Evolutionary conservation across 2,888 invertebrate genomes (phyloP).

Genomic region (Lottia gigantea): DNA sequence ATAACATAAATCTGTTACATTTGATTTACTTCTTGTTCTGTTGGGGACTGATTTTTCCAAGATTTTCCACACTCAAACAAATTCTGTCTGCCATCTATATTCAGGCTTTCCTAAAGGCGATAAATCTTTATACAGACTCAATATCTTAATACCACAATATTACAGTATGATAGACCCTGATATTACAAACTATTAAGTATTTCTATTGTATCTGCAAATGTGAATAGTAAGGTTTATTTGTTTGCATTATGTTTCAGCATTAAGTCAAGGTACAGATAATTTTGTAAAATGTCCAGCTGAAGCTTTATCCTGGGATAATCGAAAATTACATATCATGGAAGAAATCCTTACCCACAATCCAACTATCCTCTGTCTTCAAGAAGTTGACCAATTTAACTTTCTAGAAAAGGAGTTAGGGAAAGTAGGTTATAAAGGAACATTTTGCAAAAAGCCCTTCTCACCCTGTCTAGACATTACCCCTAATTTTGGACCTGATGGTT

Average conservation of each 20-base stretch:
- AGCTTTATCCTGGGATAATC: constrained; percentile 78
- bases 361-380: constrained; percentile 80
- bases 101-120: too few relatives aligned
- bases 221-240: too few relatives aligned
- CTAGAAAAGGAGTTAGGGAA: constrained; percentile 74
- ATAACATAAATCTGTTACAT: too few relatives aligned
- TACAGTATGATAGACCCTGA: too few relatives aligned
- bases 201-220: too few relatives aligned
- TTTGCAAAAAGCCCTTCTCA: constrained; percentile 82
- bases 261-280: constrained; percentile 79
- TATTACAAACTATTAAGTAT: too few relatives aligned
- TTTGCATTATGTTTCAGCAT: constrained; percentile 71
- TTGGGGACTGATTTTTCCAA: too few relatives aligned
- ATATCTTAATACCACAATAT: too few relatives aligned
- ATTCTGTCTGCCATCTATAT: too few relatives aligned
- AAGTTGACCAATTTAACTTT: constrained; percentile 80
- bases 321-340: constrained; percentile 77
- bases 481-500: constrained; percentile 83
- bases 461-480: constrained; percentile 79
- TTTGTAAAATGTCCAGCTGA: constrained; percentile 79
- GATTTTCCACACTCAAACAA: too few relatives aligned
- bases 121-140: too few relatives aligned
- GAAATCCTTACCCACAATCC: constrained; percentile 78
- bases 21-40: too few relatives aligned
- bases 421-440: constrained; percentile 79